Percentiles rank a stretch among this genome's conserved stretches.
phyloP scores from a whole-genome alignment of 2,113 vertebrate species.

The Alethe diademata region DNA sequence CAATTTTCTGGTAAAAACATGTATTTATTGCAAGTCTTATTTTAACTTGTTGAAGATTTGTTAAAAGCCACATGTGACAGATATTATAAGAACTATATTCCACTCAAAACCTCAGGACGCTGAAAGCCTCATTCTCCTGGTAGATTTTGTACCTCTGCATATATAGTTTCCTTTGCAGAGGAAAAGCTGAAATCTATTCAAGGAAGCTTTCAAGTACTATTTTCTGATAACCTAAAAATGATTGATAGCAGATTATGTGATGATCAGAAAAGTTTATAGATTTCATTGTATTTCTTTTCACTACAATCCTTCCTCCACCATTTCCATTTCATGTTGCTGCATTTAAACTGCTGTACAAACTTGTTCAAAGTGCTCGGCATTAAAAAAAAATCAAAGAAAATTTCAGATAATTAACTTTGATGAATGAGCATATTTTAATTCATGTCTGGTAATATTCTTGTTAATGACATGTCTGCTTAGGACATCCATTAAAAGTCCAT shows the following conservation, averaged over 20 bases:
- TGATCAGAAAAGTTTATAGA: slow-evolving; percentile 33
- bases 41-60: slow-evolving; percentile 67
- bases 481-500: slow-evolving; percentile 80
- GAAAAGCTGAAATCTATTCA: slow-evolving; percentile 56
- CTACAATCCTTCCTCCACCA: background rate
- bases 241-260: background rate
- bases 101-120: slow-evolving; percentile 43
- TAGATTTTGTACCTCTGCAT: slow-evolving; percentile 38
- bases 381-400: slow-evolving; percentile 66
- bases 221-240: slow-evolving; percentile 47
- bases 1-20: slow-evolving; percentile 69
- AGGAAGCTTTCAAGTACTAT: slow-evolving; percentile 14
- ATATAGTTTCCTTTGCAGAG: slow-evolving; percentile 34
- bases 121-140: slow-evolving; percentile 46
- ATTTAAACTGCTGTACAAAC: slow-evolving; percentile 56
- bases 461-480: slow-evolving; percentile 75
- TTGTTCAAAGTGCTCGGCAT: slow-evolving; percentile 61
- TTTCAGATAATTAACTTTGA: slow-evolving; percentile 73
- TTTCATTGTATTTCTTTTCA: slow-evolving; percentile 8
- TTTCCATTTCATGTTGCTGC: slow-evolving; percentile 40
- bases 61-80: slow-evolving; percentile 66
- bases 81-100: slow-evolving; percentile 53
- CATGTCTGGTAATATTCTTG: slow-evolving; percentile 69
- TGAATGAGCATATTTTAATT: slow-evolving; percentile 70
- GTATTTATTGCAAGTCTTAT: slow-evolving; percentile 67